A percentile compares a stretch with the other conserved stretches of the same genome.
phyloP scores from a whole-genome alignment of 2,888 invertebrate species.

The Heliconius sara region DNA sequence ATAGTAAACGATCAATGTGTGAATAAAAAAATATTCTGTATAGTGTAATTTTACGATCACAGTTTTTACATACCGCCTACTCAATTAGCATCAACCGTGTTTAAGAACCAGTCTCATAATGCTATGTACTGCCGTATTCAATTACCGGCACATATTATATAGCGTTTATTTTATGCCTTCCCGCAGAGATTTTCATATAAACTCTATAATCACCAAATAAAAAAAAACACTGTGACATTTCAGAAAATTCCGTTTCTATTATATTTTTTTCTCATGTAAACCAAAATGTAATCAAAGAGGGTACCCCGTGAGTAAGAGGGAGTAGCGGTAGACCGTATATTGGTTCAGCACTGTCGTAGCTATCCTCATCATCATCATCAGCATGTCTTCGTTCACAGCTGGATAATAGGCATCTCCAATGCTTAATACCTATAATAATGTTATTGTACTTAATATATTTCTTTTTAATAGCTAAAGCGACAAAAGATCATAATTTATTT shows the following conservation, averaged over 20 bases:
- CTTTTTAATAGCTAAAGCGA: neutral
- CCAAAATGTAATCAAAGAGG: neutral
- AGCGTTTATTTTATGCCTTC: constrained; percentile 7
- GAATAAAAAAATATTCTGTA: constrained; percentile 29
- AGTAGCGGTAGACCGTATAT: too few species aligned
- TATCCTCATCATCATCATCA: too few species aligned
- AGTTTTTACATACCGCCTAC: constrained; percentile 37
- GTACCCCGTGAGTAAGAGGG: too few species aligned
- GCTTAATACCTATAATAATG: neutral
- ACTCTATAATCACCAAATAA: neutral
- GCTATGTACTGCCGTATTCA: constrained; percentile 29
- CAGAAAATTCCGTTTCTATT: neutral
- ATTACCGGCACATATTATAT: constrained; percentile 19
- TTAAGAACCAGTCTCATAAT: constrained; percentile 15
- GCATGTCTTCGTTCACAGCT: too few species aligned
- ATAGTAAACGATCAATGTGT: constrained; percentile 16
- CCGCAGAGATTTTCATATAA: constrained; percentile 12
- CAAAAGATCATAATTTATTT: neutral
- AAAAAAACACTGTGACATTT: neutral
- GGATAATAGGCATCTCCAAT: too few species aligned
- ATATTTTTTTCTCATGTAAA: neutral
- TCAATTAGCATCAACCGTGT: constrained; percentile 18
- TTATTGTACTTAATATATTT: too few species aligned
- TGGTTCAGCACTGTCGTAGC: too few species aligned
- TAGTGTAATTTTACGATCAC: constrained; percentile 31